Percentiles rank a stretch among this genome's conserved stretches.
Evolutionary conservation across 2,113 vertebrate species (phyloP).

Genomic region (Andinoacara biseriatus): DNA sequence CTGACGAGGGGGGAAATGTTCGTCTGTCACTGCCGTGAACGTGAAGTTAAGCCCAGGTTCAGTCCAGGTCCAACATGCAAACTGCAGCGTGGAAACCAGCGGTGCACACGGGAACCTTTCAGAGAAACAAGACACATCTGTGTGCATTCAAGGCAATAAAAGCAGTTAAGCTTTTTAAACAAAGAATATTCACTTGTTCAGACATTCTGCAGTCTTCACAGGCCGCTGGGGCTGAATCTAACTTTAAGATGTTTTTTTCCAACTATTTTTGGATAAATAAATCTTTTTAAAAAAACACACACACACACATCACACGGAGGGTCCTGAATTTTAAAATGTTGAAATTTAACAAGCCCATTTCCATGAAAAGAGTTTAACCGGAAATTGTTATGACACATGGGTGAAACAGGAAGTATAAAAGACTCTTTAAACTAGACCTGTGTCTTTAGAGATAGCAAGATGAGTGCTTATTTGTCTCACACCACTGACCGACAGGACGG

Average conservation of each 20-base stretch:
- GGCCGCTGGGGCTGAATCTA: background rate
- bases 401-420: slow-evolving; percentile 69
- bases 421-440: slow-evolving; percentile 42
- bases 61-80: background rate
- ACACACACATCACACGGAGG: fast-evolving
- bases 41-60: slow-evolving; percentile 6
- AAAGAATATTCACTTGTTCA: background rate
- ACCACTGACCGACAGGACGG: slow-evolving; percentile 43
- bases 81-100: slow-evolving; percentile 1
- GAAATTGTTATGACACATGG: slow-evolving; percentile 55
- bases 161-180: slow-evolving; percentile 2
- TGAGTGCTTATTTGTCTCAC: slow-evolving; percentile 69
- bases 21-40: background rate
- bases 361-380: background rate
- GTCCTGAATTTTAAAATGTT: background rate
- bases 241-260: background rate
- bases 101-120: background rate
- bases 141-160: background rate
- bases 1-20: background rate
- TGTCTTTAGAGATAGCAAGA: slow-evolving; percentile 69
- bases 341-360: background rate
- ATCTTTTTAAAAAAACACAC: fast-evolving
- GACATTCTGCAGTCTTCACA: background rate
- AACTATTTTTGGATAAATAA: background rate
- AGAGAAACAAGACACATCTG: background rate